Evolutionary conservation across 2,888 invertebrate genomes (phyloP).

Genomic region (Megastigmus dorsalis): DNA sequence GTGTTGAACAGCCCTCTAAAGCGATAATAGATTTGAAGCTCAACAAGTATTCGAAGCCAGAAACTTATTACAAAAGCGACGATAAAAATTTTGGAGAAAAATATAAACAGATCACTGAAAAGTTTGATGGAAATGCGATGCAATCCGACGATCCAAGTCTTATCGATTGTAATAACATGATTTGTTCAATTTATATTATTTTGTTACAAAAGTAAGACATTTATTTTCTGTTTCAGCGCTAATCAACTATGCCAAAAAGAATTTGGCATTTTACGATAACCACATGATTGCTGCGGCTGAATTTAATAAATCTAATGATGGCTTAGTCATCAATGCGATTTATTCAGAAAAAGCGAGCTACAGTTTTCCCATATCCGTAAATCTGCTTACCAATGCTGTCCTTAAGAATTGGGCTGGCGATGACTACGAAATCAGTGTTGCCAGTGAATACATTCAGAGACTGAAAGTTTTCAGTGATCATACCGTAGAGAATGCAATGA

Average conservation of each 20-base stretch:
- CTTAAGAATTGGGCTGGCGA: constrained; percentile 62
- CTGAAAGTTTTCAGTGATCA: constrained; percentile 23
- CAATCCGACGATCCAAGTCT: constrained; percentile 49
- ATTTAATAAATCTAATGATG: constrained; percentile 66
- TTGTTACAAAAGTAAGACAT: no score
- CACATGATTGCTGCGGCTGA: constrained; percentile 76
- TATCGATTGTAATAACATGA: constrained; percentile 52
- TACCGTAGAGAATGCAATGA: constrained; percentile 46
- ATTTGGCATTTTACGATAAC: constrained; percentile 74
- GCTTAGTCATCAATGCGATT: constrained; percentile 68
- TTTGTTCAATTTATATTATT: neutral
- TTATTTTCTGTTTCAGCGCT: constrained; percentile 75
- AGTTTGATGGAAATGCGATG: constrained; percentile 56
- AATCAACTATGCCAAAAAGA: constrained; percentile 67
- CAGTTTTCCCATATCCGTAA: constrained; percentile 77
- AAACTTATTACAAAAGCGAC: constrained; percentile 64
- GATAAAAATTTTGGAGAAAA: constrained; percentile 50
- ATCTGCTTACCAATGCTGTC: constrained; percentile 75
- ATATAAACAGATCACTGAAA: constrained; percentile 58
- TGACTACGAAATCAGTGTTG: constrained; percentile 63
- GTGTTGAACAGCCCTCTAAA: neutral
- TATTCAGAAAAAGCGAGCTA: constrained; percentile 77
- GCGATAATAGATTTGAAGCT: constrained; percentile 66
- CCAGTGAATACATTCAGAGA: constrained; percentile 63
- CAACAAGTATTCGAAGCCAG: constrained; percentile 62